Evolutionary conservation across 2,888 invertebrate genomes (phyloP), one percentile per base, ranked within the genome.

Genomic region (Lepidonotus clava): DNA sequence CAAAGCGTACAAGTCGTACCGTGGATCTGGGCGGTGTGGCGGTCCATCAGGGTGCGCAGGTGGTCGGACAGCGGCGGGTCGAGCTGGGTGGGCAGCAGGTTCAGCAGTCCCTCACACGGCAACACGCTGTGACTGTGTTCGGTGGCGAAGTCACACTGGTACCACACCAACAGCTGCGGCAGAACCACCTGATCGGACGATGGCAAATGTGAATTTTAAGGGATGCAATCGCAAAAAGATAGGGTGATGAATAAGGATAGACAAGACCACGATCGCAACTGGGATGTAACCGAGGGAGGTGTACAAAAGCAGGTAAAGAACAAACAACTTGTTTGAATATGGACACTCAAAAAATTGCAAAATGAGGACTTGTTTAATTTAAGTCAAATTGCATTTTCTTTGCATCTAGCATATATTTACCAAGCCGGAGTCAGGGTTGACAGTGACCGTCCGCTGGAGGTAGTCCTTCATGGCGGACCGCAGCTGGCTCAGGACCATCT

Each of bases 111-210:
- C 77, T 87, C 87, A 11, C 24, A 84, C 14, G 32, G 67, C 28
- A 24, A 40, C 18, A 38, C 76, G 24, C 40, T 32, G 34, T 76
- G 38, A 18, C 38, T 28, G 46, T 86, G 86, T 38, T 86, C 85
- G 36, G 84, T 86, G 5, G 90, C 90, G 71, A 92, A 92, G 87
- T 92, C 91, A 51, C 90, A 87, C 46, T 90, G 88, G 84, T 92
- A 89, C 91, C 92, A 92, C 84, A 91, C 85, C 46, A 93, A 66
- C 80, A 92, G 85, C 86, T 92, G 90, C 36, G 92, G 92, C n/a
- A 92, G 84, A 34, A 88, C 89, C 0, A 92, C 91, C 92, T 92
- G 77, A n/a, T n/a, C n/a, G n/a, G n/a, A n/a, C n/a, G n/a, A n/a
- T n/a, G n/a, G n/a, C n/a, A n/a, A n/a, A n/a, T n/a, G n/a, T n/a